Conservation (phyloP, 1,140 invertebrate species). For the Drosophila repleta region DNA sequence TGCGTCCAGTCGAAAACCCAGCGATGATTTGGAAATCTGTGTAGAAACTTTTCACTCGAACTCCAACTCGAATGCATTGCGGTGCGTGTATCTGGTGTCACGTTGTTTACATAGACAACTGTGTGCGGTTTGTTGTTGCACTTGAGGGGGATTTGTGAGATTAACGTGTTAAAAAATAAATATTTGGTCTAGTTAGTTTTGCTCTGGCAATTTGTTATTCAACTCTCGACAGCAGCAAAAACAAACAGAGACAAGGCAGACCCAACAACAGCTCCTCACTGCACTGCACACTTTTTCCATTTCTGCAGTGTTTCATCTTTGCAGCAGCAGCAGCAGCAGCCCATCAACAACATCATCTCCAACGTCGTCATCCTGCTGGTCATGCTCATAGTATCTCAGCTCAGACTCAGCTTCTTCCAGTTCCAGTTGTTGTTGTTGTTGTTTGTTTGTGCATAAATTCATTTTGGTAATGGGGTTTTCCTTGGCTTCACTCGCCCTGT, state of each 20-base stretch:
- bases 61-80: slow-evolving; percentile 51
- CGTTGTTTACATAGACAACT: slow-evolving; percentile 73
- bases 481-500: slow-evolving; percentile 45
- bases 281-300: slow-evolving; percentile 61
- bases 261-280: slow-evolving; percentile 17
- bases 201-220: slow-evolving; percentile 71
- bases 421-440: slow-evolving; percentile 36
- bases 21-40: slow-evolving; percentile 65
- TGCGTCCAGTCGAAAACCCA: slow-evolving; percentile 62
- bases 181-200: slow-evolving; percentile 81
- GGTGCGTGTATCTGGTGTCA: slow-evolving; percentile 49
- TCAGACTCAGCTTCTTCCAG: slow-evolving; percentile 5
- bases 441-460: slow-evolving; percentile 77
- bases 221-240: slow-evolving; percentile 61
- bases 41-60: slow-evolving; percentile 20
- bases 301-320: slow-evolving; percentile 53
- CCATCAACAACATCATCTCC: slow-evolving; percentile 48
- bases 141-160: slow-evolving; percentile 76
- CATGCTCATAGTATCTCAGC: slow-evolving; percentile 34
- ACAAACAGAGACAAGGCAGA: slow-evolving; percentile 51
- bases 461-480: slow-evolving; percentile 78
- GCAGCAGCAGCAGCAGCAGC: slow-evolving; percentile 12
- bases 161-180: slow-evolving; percentile 82
- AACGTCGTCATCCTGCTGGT: slow-evolving; percentile 52
- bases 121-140: slow-evolving; percentile 67